Percentiles rank a stretch among this genome's conserved stretches.
These are phyloP conservation scores for Mesitornis unicolor DNA, from an alignment of 2,113 vertebrate genomes.

Conservation along the genomic window DNA sequence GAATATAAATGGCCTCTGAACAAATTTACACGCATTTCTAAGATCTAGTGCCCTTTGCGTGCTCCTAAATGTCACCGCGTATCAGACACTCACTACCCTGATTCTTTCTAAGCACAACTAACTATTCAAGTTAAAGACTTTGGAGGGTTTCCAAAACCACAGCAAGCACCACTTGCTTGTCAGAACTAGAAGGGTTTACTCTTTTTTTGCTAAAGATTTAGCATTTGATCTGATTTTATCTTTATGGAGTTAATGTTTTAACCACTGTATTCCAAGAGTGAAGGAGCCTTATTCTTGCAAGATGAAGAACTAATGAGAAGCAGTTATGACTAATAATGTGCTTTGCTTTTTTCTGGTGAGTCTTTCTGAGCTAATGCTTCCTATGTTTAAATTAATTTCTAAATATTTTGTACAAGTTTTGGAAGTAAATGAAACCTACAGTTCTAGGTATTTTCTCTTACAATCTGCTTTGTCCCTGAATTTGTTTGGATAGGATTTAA, in stretches of 20 bases:
- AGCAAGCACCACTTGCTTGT: background rate
- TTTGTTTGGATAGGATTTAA: constrained; percentile 30
- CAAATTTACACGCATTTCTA: background rate
- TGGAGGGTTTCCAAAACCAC: background rate
- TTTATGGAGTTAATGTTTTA: background rate
- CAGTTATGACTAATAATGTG: background rate
- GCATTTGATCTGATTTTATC: background rate
- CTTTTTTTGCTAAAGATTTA: background rate
- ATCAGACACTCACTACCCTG: background rate
- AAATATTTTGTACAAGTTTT: constrained; percentile 29
- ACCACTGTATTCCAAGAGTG: background rate
- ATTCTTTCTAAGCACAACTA: background rate
- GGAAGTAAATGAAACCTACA: constrained; percentile 19
- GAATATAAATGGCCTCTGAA: background rate
- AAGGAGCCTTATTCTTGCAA: background rate
- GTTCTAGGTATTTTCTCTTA: background rate
- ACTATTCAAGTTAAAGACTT: background rate
- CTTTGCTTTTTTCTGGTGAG: background rate
- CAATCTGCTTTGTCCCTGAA: background rate
- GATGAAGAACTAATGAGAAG: background rate
- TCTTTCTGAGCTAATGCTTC: constrained; percentile 13
- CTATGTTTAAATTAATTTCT: constrained; percentile 40
- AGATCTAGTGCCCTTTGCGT: background rate
- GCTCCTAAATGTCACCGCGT: background rate
- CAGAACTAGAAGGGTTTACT: background rate